Base-by-base conservation (phyloP, 2,113 vertebrate species). In the Talpa occidentalis region DNA sequence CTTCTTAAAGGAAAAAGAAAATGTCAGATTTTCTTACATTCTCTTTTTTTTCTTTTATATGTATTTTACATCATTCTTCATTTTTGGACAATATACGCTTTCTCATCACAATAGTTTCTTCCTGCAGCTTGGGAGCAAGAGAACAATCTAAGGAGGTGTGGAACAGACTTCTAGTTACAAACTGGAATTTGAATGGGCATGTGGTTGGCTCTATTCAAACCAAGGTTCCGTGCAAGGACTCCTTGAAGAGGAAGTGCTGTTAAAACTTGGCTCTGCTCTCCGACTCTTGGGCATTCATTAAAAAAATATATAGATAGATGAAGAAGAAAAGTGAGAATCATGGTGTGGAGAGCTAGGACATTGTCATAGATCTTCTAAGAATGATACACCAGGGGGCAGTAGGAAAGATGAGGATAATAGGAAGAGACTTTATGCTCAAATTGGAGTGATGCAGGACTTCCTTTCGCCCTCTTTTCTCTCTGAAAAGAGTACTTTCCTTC, bases 71-170 rank as follows among this genome's bases (percentile, higher is more conserved):
- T n/a, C n/a, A n/a, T n/a, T n/a, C n/a, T n/a, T n/a, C n/a, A n/a
- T n/a, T n/a, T n/a, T n/a, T n/a, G n/a, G n/a, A n/a, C n/a, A n/a
- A n/a, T n/a, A n/a, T n/a, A n/a, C n/a, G n/a, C n/a, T n/a, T n/a
- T n/a, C n/a, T n/a, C n/a, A n/a, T n/a, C n/a, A n/a, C 40, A 66
- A 64, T 7, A 49, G 56, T 40, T 42, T 60, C 14, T 49, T 56
- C 35, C 62, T 47, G 5, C 35, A 82, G 26, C 10, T 6, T 32
- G 21, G 26, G 17, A 35, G 3, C 7, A n/a, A 21, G 42, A 8
- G 16, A 2, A 1, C 44, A n/a, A 5, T 6, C 10, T 0, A 1
- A 54, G 37, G 21, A 69, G 37, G 19, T 14, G 0, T 0, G 17
- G 56, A 35, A 7, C 83, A 47, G 37, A 59, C 30, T 49, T 82